Conservation (phyloP, 92 coral and sea anemone genomes). For the Porites lobata region DNA sequence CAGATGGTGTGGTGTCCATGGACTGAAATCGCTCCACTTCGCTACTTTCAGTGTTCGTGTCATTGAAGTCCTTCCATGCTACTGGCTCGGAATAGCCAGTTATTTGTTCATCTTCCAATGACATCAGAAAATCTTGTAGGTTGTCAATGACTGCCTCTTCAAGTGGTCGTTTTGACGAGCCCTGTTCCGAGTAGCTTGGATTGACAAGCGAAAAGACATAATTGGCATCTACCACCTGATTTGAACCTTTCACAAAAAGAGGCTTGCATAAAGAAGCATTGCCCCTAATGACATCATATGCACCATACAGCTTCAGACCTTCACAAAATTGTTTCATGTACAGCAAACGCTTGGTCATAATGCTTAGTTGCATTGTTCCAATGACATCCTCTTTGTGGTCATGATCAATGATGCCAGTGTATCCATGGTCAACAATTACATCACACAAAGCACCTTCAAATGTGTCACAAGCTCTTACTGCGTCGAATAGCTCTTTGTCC, state of each 20-base stretch:
- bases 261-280: conserved; percentile 70
- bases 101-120: conserved; percentile 70
- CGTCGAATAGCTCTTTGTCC: too few species aligned
- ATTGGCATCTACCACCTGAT: conserved; percentile 73
- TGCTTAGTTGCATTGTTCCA: conserved; percentile 78
- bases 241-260: conserved; percentile 60
- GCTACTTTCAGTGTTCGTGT: not conserved
- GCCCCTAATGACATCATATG: conserved; percentile 52
- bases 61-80: conserved; percentile 62
- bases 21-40: conserved; percentile 44
- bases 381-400: conserved; percentile 69
- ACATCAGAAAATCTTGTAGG: conserved; percentile 71
- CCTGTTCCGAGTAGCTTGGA: conserved; percentile 68
- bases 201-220: conserved; percentile 72
- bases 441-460: too few species aligned
- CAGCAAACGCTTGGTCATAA: conserved; percentile 71
- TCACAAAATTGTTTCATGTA: conserved; percentile 71
- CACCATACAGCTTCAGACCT: conserved; percentile 73
- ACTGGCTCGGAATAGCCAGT: conserved; percentile 42
- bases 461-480: too few species aligned
- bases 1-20: conserved; percentile 65
- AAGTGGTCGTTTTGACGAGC: conserved; percentile 50
- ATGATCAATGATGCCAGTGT: conserved; percentile 74
- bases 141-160: conserved; percentile 70
- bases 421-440: conserved; percentile 67